These are phyloP conservation scores for Spisula subtruncata DNA, from an alignment of 2,888 invertebrate genomes.

Conservation along the genomic window DNA sequence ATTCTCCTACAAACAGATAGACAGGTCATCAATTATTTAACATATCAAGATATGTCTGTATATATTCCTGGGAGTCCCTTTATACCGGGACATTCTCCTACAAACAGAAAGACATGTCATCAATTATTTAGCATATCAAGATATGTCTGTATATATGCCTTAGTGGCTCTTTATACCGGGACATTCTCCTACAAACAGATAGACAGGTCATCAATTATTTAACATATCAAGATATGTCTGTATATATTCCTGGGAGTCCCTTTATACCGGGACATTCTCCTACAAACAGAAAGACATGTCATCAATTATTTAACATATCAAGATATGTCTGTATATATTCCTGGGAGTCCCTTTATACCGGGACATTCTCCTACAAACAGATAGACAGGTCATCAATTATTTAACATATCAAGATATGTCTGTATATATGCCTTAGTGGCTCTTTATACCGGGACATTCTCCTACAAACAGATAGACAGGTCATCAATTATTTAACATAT, in stretches of 20 bases:
- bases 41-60: too few relatives aligned
- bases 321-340: constrained; percentile 91
- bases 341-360: constrained; percentile 91
- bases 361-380: constrained; percentile 88
- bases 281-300: constrained; percentile 68
- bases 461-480: constrained; percentile 76
- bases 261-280: constrained; percentile 90
- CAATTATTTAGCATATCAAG: too few relatives aligned
- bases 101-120: constrained; percentile 37
- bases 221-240: too few relatives aligned
- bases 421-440: constrained; percentile 91
- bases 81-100: constrained; percentile 90
- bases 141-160: constrained; percentile 91
- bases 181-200: constrained; percentile 88
- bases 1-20: constrained; percentile 87
- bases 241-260: constrained; percentile 91
- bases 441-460: constrained; percentile 90
- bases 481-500: too few relatives aligned
- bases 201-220: too few relatives aligned
- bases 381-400: neutral
- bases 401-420: too few relatives aligned
- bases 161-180: constrained; percentile 91
- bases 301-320: too few relatives aligned
- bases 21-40: too few relatives aligned
- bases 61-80: constrained; percentile 91